Conservation (phyloP, 2,888 invertebrate species). For the Deilephila porcellus region DNA sequence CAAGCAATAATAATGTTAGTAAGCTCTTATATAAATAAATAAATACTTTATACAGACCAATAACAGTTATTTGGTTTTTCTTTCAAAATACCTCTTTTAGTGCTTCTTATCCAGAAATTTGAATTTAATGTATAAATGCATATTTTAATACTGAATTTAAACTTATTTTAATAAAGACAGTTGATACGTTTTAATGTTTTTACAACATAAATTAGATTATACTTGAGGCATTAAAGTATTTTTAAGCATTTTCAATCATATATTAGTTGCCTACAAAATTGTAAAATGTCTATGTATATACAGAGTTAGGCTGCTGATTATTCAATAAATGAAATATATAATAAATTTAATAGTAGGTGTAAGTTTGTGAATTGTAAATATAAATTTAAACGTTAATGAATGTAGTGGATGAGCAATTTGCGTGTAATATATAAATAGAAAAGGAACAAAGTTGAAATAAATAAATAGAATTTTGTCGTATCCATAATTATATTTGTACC, state of each 20-base stretch:
- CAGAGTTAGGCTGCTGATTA: not conserved
- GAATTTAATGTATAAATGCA: too few relatives aligned
- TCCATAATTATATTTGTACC: not conserved
- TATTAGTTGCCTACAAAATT: not conserved
- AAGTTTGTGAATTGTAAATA: constrained; percentile 14
- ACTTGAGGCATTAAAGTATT: too few relatives aligned
- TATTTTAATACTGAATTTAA: too few relatives aligned
- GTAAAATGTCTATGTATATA: not conserved
- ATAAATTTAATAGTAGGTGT: constrained; percentile 1
- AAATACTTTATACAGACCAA: not conserved
- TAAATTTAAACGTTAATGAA: constrained; percentile 15
- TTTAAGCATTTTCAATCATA: not conserved
- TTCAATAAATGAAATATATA: not conserved
- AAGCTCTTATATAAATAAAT: not conserved
- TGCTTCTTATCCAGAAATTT: too few relatives aligned
- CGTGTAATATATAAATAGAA: constrained; percentile 40
- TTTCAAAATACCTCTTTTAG: not conserved
- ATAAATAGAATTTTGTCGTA: not conserved
- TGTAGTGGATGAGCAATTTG: constrained; percentile 47
- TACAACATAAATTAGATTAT: too few relatives aligned
- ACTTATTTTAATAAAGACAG: too few relatives aligned
- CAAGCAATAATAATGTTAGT: constrained; percentile 52
- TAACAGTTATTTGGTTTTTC: not conserved
- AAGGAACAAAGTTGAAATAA: constrained; percentile 7
- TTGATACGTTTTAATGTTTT: too few relatives aligned